Conservation (phyloP, 2,113 vertebrate species). For the Ctenodactylus gundi region DNA sequence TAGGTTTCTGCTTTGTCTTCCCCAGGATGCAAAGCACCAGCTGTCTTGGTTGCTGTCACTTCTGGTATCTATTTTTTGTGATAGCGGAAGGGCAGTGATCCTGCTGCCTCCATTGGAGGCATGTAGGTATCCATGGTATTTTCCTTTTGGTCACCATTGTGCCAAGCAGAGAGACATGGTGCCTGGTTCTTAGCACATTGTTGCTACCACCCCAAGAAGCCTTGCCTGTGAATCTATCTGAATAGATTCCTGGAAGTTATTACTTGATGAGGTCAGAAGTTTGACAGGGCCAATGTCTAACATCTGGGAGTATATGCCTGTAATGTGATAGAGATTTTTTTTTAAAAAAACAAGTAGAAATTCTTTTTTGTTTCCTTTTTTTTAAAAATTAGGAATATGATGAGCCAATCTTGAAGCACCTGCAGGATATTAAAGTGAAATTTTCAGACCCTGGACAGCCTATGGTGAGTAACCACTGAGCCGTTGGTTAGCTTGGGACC, state of each 20-base stretch:
- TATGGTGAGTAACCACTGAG: slow-evolving; percentile 89
- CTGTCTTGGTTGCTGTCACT: not conserved
- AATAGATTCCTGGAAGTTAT: not conserved
- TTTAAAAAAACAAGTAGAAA: too few species aligned
- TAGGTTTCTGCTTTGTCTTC: not conserved
- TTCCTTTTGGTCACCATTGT: not conserved
- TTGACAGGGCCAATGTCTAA: not conserved
- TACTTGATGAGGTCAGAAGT: not conserved
- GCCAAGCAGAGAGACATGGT: too few species aligned
- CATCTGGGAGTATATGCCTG: accelerated
- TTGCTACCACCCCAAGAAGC: not conserved
- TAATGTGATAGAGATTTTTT: not conserved
- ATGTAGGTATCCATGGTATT: too few species aligned
- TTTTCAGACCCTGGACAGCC: slow-evolving; percentile 96
- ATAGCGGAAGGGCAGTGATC: not conserved
- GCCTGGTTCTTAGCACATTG: not conserved
- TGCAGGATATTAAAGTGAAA: slow-evolving; percentile 97
- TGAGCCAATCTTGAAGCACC: slow-evolving; percentile 96
- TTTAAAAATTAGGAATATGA: slow-evolving; percentile 92
- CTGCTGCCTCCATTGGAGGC: not conserved
- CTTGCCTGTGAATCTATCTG: too few species aligned
- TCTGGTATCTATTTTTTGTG: accelerated
- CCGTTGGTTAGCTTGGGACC: not conserved
- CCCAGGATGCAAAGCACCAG: not conserved
- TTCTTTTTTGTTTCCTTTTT: not conserved